These are phyloP conservation scores for Popillia japonica DNA, from an alignment of 1,140 invertebrate genomes.

Conservation along the genomic window DNA sequence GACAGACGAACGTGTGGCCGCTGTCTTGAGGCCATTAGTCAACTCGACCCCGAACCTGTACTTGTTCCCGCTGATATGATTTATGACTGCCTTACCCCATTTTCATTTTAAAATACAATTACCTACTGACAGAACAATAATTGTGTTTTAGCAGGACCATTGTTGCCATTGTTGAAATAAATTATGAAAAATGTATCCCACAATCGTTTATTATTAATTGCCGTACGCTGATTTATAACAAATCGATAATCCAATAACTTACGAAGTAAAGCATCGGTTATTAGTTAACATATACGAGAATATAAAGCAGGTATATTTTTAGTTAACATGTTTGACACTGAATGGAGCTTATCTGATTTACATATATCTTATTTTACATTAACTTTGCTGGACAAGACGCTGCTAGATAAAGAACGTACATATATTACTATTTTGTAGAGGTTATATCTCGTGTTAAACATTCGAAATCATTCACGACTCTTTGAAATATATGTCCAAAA, in stretches of 20 bases:
- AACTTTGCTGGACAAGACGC: too few species aligned
- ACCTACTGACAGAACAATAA: slow-evolving; percentile 38
- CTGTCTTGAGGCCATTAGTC: slow-evolving; percentile 50
- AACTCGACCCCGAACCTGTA: slow-evolving; percentile 38
- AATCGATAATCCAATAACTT: background rate
- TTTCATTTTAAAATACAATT: slow-evolving; percentile 41
- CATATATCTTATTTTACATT: too few species aligned
- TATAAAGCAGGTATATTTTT: background rate
- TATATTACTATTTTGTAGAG: too few species aligned
- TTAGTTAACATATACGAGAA: background rate
- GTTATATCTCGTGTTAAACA: too few species aligned
- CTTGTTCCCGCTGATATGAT: slow-evolving; percentile 38
- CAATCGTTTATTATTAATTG: slow-evolving; percentile 12
- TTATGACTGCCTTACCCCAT: slow-evolving; percentile 36
- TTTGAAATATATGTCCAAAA: too few species aligned
- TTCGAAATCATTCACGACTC: too few species aligned
- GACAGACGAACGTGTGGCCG: slow-evolving; percentile 49
- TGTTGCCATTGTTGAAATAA: slow-evolving; percentile 33
- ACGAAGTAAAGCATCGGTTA: background rate
- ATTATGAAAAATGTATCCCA: slow-evolving; percentile 20
- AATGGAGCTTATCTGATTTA: too few species aligned
- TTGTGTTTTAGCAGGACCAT: slow-evolving; percentile 38
- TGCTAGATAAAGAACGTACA: too few species aligned
- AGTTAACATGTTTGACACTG: background rate
- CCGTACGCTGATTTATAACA: background rate